Base-by-base conservation (phyloP, 2,888 invertebrate genomes). In the Hydraecia micacea region DNA sequence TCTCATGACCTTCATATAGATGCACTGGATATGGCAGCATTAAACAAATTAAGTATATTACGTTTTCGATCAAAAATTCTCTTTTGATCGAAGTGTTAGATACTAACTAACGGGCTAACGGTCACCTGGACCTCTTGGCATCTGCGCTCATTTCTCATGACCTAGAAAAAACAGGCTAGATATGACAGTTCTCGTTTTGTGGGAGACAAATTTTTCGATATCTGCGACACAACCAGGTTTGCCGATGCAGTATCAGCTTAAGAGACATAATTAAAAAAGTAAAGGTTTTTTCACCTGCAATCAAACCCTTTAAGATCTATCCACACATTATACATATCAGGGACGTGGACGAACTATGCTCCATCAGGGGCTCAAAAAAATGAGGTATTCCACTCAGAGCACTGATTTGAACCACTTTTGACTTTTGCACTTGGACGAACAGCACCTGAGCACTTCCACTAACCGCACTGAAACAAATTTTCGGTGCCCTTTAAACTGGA, bases 1-100 rank as follows among this genome's bases (percentile, higher is more conserved):
- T 90, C 92, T 93, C 92, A 91, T 72, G 25, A 62, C 80, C 55
- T 11, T n/a, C 88, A 86, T 67, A n/a, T 77, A 75, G 11, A 77
- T 15, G 3, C 13, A 58, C 75, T 75, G 42, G 75, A 75, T 76
- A 46, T 55, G 75, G 4, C 74, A 8, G 52, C 4, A 21, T 39
- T 39, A 21, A 55, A 70, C 25, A 6, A 36, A 11, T 36, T 0
- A 18, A 52, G n/a, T n/a, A 8, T 49, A 0, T 72, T 49, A 21
- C 8, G 18, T 15, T 2, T 66, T 39, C n/a, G 13, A 9, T 18
- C 28, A 28, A 46, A 28, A 49, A 49, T n/a, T 39, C 9, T 2
- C 2, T 28, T 9, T 28, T n/a, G 18, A 8, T 46, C 1, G n/a
- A 42, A n/a, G 66, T 66, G 15, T 39, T n/a, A 39, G 15, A n/a